Base-by-base conservation (phyloP, 2,888 invertebrate species). In the Himalopsyche japonica region DNA sequence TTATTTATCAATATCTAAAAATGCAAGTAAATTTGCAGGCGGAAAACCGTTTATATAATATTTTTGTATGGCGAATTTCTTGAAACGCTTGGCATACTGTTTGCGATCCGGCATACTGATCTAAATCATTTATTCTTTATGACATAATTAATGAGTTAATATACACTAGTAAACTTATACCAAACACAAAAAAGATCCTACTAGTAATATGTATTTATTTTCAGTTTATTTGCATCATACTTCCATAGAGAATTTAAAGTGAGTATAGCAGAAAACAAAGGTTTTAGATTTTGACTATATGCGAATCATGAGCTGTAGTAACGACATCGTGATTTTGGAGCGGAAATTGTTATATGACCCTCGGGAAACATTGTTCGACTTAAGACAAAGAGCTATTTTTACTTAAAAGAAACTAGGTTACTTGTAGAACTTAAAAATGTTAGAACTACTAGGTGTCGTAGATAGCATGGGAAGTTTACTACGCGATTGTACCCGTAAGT, bases 291-390 rank as follows among this genome's bases (percentile, higher is more conserved):
- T 70, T 20, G 27, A 64, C 64, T 64, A 64, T 24, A 70, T 30
- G 70, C 10, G 70, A 70, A 70, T 30, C 30, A 70, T 27, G 70
- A 70, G 30, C 27, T 70, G 70, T 30, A 70, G 20, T 24, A 30
- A 30, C 70, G 27, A 70, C 27, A 70, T 70, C 70, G 70, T 70
- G 70, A 70, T 70, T 34, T 48, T 79, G 37, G 48, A 82, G 70
- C 49, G 79, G 77, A 79, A 47, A 82, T 82, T 79, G 49, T 78
- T 78, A 82, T 77, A 64, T 27, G 82, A 64, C 82, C 82, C 82
- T 18, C 27, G 43, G 82, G 82, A 37, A 70, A 34, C 20, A 48
- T 79, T 82, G 64, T 32, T n/a, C 82, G 24, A 78, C 64, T 64
- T 82, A 70, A 70, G 70, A 70, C 70, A 70, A 70, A 70, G 70